Percentiles rank a stretch among this genome's conserved stretches.
phyloP scores from a whole-genome alignment of 2,888 invertebrate genomes.

The Serrognathus titanus region DNA sequence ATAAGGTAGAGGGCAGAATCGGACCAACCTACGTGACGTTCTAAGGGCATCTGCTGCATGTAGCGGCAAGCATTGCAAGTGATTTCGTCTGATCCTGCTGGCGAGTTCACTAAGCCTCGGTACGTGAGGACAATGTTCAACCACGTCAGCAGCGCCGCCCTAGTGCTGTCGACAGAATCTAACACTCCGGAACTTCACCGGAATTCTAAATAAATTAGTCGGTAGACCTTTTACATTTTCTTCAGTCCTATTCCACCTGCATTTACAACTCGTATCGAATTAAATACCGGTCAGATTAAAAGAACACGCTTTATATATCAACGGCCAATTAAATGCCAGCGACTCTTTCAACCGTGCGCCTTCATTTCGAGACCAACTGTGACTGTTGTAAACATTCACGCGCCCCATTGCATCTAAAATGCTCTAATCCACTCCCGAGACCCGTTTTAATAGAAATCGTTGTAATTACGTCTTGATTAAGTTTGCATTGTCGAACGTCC shows the following conservation, averaged over 20 bases:
- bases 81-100: constrained; percentile 25
- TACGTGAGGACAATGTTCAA: constrained; percentile 28
- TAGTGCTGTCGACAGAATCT: constrained; percentile 16
- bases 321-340: no score
- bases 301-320: not conserved
- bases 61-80: constrained; percentile 24
- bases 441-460: constrained; percentile 20
- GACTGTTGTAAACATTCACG: constrained; percentile 13
- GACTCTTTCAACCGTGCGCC: constrained; percentile 6
- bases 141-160: constrained; percentile 22
- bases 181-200: constrained; percentile 12
- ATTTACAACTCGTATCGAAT: constrained; percentile 16
- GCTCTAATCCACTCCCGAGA: constrained; percentile 15
- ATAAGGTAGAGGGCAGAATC: constrained; percentile 7
- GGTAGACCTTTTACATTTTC: constrained; percentile 20
- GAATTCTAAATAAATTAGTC: constrained; percentile 23
- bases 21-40: constrained; percentile 8
- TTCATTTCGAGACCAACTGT: constrained; percentile 12
- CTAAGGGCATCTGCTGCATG: constrained; percentile 18
- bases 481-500: constrained; percentile 20
- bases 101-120: constrained; percentile 23
- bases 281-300: not conserved
- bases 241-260: constrained; percentile 11
- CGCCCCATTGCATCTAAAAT: constrained; percentile 13
- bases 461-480: constrained; percentile 25